Base-by-base conservation (phyloP, 2,113 vertebrate genomes). In the Sebastes schlegelii region DNA sequence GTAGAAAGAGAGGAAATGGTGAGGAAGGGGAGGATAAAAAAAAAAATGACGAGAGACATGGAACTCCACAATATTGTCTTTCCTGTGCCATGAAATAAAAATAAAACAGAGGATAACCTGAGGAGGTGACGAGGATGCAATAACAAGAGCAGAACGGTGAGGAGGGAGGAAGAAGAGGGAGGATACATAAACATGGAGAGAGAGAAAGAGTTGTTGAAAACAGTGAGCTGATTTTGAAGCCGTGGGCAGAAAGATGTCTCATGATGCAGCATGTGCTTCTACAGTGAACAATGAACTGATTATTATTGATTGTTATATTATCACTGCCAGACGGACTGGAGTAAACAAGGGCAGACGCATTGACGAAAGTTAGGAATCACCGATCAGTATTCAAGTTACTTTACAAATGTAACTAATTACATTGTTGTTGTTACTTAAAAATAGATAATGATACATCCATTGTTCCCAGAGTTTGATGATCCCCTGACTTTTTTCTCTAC, bases 181-280 rank as follows among this genome's bases (percentile, higher is more conserved):
- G 80, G 77, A 74, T 17, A 60, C 51, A 72, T 14, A 26, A 57
- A 73, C 42, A 77, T 21, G 49, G 9, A 64, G 23, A 42, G 62
- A 70, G 60, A 49, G 58, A 34, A 51, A 68, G 49, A 68, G 16
- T 3, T 64, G n/a, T 3, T 66, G 45, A 68, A 71, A 71, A 73
- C 40, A 76, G 76, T 40, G 71, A 57, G 43, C 7, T 8, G 77
- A 45, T 34, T 48, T 12, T 62, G 54, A 52, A 45, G 88, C 83
- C 4, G 9, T 1, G 2, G 74, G 85, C 57, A 26, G 19, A 19
- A 23, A 68, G 40, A 77, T 11, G 11, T 85, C 88, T 57, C 76
- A 86, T 91, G 91, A 91, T 92, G 89, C 80, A 90, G 75, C 83
- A 76, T 83, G 86, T 85, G 91, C 43, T 73, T 40, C 83, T 6